Percentiles rank a stretch among this genome's conserved stretches.
Evolutionary conservation across 2,113 vertebrate genomes (phyloP).

Genomic region (Nematolebias whitei): DNA sequence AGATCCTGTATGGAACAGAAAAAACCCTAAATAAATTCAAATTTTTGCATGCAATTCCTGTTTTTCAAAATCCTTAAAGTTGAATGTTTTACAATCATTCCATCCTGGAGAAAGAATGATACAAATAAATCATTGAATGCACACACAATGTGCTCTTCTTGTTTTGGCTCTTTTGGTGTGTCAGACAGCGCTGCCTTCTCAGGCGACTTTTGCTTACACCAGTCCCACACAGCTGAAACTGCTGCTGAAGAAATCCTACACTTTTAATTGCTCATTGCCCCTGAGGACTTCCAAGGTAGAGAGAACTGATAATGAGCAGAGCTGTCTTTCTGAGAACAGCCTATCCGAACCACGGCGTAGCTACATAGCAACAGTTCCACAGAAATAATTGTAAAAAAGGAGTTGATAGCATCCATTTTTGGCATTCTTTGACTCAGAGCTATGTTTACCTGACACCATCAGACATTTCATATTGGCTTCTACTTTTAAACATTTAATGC

Average conservation of each 20-base stretch:
- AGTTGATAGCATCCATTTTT: background rate
- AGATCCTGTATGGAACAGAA: too few species aligned
- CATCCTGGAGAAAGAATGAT: too few species aligned
- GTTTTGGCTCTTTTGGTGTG: background rate
- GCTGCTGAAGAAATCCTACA: background rate
- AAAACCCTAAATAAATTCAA: too few species aligned
- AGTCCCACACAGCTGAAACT: background rate
- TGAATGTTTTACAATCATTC: too few species aligned
- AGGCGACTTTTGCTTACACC: background rate
- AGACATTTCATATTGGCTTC: too few species aligned
- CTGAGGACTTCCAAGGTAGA: background rate
- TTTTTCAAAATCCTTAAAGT: too few species aligned
- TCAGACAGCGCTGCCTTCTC: background rate
- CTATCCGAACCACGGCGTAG: background rate
- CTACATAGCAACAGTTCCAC: background rate
- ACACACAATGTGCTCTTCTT: too few species aligned
- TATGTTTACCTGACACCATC: background rate
- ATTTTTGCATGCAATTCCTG: too few species aligned
- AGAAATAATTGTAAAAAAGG: background rate
- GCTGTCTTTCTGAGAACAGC: conserved; percentile 12
- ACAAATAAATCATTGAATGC: too few species aligned
- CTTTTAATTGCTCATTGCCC: conserved; percentile 18
- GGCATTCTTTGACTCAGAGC: background rate
- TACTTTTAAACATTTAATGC: background rate
- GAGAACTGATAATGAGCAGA: conserved; percentile 24